Percentiles rank a stretch among this genome's conserved stretches.
Evolutionary conservation across 2,888 invertebrate genomes (phyloP).

Genomic region (Cinara cedri): DNA sequence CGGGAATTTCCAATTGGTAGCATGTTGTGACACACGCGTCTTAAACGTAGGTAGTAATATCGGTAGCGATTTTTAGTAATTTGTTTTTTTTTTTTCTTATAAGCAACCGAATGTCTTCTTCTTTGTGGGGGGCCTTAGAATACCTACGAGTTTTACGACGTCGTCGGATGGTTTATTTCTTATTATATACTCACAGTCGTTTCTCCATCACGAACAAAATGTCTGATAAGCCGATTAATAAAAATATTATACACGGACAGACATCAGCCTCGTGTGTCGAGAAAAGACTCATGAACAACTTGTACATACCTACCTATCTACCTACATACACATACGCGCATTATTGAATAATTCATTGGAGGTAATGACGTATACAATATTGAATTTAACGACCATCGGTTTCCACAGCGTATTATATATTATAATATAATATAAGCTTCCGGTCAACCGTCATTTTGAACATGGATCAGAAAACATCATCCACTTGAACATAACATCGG

Average conservation of each 20-base stretch:
- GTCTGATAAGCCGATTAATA: conserved; percentile 51
- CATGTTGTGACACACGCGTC: conserved; percentile 17
- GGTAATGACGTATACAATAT: conserved; percentile 50
- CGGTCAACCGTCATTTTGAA: conserved; percentile 43
- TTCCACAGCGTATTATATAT: neutral
- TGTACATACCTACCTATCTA: neutral
- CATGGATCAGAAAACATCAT: conserved; percentile 1
- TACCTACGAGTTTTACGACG: conserved; percentile 33
- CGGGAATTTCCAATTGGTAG: no score
- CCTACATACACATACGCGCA: no score
- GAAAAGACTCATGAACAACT: conserved; percentile 17
- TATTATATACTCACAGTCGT: neutral
- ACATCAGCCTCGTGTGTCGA: neutral
- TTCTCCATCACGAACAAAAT: conserved; percentile 31
- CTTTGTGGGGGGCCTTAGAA: conserved; percentile 44
- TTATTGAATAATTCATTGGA: conserved; percentile 49
- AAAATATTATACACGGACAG: conserved; percentile 13
- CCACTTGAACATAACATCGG: neutral
- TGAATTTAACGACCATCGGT: conserved; percentile 49
- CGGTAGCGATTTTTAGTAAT: conserved; percentile 47
- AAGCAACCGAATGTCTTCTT: neutral
- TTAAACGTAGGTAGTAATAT: neutral
- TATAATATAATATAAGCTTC: conserved; percentile 13
- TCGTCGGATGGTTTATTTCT: neutral
- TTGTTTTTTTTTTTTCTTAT: conserved; percentile 14